Evolutionary conservation across 2,888 invertebrate genomes (phyloP).

Genomic region (Drosophila atroscutellata): DNA sequence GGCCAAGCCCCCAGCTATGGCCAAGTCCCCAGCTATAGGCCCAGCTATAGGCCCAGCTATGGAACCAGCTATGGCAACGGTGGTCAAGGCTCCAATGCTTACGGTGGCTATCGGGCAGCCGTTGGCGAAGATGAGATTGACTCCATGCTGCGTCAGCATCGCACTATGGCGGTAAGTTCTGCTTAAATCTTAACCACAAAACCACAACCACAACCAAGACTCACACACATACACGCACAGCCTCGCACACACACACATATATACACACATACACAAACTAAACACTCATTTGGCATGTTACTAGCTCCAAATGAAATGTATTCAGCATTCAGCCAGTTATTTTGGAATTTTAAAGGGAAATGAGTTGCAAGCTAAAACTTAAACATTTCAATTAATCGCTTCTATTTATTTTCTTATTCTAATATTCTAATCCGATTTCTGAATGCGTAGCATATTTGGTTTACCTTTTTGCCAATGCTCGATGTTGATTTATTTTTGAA

Average conservation of each 20-base stretch:
- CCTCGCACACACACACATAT: constrained; percentile 9
- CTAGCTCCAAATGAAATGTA: not conserved
- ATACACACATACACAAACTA: not conserved
- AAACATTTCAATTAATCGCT: not conserved
- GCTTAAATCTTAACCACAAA: not conserved
- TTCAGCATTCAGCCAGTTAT: not conserved
- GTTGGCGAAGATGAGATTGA: constrained; percentile 74
- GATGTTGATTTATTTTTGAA: not conserved
- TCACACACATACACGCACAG: constrained; percentile 34
- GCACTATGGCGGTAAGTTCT: constrained; percentile 70
- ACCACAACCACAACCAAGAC: constrained; percentile 13
- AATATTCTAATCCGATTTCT: not conserved
- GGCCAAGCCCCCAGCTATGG: constrained; percentile 12
- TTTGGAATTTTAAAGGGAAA: not conserved
- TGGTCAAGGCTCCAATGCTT: constrained; percentile 58
- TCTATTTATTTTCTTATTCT: not conserved
- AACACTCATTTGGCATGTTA: not conserved
- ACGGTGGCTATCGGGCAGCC: constrained; percentile 76
- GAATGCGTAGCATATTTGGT: not conserved
- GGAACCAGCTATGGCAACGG: constrained; percentile 61
- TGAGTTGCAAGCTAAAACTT: not conserved
- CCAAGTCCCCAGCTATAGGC: no score
- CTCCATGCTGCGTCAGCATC: constrained; percentile 73
- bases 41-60: constrained; percentile 23
- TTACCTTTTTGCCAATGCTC: not conserved